A percentile compares a stretch with the other conserved stretches of the same genome.
Evolutionary conservation across 2,113 vertebrate genomes (phyloP).

Genomic region (Pionites leucogaster): DNA sequence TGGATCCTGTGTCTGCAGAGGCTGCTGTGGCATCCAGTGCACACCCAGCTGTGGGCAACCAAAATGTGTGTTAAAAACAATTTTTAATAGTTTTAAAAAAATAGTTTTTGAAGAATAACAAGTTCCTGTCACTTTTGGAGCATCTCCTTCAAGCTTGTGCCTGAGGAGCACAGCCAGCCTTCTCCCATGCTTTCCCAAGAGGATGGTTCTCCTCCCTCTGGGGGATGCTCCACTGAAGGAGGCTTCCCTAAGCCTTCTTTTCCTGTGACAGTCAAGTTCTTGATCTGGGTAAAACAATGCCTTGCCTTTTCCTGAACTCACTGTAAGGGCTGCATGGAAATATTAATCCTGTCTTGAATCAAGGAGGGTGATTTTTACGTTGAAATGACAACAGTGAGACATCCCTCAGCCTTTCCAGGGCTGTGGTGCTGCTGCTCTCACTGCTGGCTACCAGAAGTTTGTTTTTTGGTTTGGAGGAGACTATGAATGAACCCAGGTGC

Average conservation of each 20-base stretch:
- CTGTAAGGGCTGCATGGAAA: not conserved
- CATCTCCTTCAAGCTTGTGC: not conserved
- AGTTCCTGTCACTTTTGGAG: not conserved
- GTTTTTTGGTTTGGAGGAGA: not conserved
- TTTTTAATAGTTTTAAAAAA: not conserved
- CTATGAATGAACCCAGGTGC: not conserved
- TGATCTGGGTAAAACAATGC: not conserved
- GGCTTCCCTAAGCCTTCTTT: not conserved
- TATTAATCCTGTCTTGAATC: not conserved
- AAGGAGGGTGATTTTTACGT: not conserved
- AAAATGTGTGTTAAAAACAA: not conserved
- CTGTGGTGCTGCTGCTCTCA: not conserved
- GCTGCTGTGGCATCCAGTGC: accelerated
- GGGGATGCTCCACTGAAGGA: not conserved
- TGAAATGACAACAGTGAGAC: not conserved
- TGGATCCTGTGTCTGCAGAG: not conserved
- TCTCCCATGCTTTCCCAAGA: not conserved
- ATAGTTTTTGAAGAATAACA: not conserved
- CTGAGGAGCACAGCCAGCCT: not conserved
- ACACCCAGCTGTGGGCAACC: accelerated
- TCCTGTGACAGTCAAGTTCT: accelerated
- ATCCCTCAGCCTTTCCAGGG: accelerated
- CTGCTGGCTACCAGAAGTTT: not conserved
- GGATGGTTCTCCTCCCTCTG: not conserved
- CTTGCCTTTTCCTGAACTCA: not conserved